Base-by-base conservation (phyloP, 2,113 vertebrate species). In the Tachysurus vachellii region DNA sequence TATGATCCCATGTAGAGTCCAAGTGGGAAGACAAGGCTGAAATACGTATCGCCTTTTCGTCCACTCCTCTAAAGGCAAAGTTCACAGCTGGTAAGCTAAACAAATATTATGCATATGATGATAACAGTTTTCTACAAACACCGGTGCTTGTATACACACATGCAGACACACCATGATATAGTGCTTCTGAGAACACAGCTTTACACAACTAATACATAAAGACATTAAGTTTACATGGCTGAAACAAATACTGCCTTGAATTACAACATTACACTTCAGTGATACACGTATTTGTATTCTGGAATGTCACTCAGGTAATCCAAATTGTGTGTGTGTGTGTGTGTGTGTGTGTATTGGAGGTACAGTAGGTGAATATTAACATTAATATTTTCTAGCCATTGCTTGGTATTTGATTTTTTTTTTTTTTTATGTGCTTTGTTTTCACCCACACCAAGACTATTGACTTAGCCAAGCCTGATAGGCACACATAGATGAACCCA, bases 261-360 rank as follows among this genome's bases (percentile, higher is more conserved):
- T 92, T 90, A 91, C 88, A 79, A 70, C 87, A 88, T 87, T 84
- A 28, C 90, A 89, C 89, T 92, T 92, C 89, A 92, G 94, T 91
- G 88, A 73, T 80, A 87, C 88, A 77, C 85, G 87, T 86, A 80
- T 89, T 88, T 91, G 87, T 89, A 82, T 88, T 85, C n/a, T 86
- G 31, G 71, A 19, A 31, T 36, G 57, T 64, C 71, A 28, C 50
- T 36, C 53, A 80, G 77, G 77, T 31, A 80, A 59, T 21, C 17
- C 28, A 80, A 36, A 59, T 57, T 16, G 86, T 90, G 73, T 80
- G 62, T 82, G 56, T 81, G 66, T 87, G 85, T 66, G 86, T 87
- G 88, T 71, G 61, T 80, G 84, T 85, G 88, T 75, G 68, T 80
- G 68, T 76, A 8, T 61, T 3, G 80, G 4, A 4, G 66, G 75